phyloP scores from a whole-genome alignment of 2,113 vertebrate species.

The Suricata suricatta region DNA sequence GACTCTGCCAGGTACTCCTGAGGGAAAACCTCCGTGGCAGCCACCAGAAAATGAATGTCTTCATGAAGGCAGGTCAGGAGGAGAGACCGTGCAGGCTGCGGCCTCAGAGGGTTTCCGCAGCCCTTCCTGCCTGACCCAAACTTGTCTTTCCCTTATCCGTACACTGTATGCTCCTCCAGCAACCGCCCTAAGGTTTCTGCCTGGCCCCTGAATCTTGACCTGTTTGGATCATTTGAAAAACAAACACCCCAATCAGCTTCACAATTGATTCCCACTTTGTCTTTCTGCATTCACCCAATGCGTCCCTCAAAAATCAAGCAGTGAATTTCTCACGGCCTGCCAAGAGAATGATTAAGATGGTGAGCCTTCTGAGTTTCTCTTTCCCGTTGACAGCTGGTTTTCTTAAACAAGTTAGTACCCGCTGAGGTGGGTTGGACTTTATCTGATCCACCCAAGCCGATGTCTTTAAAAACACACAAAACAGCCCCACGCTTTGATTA shows the following conservation, averaged over 20 bases:
- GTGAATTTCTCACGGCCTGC: slow-evolving; percentile 33
- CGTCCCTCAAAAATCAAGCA: slow-evolving; percentile 1
- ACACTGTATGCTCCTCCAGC: rapidly evolving
- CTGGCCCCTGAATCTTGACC: background rate
- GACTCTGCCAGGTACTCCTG: background rate
- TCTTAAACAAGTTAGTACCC: slow-evolving; percentile 73
- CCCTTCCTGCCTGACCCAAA: background rate
- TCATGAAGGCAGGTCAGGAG: background rate
- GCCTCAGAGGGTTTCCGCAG: background rate
- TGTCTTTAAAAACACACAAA: slow-evolving; percentile 36
- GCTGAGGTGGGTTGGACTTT: slow-evolving; percentile 67
- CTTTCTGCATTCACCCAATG: slow-evolving; percentile 12
- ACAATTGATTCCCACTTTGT: slow-evolving; percentile 46
- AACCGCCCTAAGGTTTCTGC: background rate
- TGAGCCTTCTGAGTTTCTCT: slow-evolving; percentile 23
- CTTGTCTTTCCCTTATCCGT: background rate
- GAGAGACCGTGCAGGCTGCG: background rate
- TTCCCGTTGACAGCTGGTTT: slow-evolving; percentile 65
- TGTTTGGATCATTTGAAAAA: slow-evolving; percentile 41
- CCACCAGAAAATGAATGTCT: background rate
- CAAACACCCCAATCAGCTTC: slow-evolving; percentile 10
- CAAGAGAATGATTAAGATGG: slow-evolving; percentile 38
- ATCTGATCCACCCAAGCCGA: slow-evolving; percentile 53
- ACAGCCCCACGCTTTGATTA: slow-evolving; percentile 52
- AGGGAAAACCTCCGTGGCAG: background rate